Percentiles rank a stretch among this genome's conserved stretches.
These are phyloP conservation scores for Megaptera novaeangliae DNA, from an alignment of 2,113 vertebrate species.

Conservation along the genomic window DNA sequence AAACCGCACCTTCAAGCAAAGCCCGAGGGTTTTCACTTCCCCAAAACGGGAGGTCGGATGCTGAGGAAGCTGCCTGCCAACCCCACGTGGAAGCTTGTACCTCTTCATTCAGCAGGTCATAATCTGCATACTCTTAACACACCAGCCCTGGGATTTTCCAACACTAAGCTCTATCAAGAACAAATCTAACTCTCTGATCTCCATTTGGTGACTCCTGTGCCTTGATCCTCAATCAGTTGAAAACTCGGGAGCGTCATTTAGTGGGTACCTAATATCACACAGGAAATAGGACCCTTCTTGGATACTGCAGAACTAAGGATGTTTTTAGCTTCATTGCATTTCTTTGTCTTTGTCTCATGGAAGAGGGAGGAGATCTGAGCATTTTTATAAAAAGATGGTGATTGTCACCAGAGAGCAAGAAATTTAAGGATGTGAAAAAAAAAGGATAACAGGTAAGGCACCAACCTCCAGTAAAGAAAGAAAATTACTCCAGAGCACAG, in stretches of 20 bases:
- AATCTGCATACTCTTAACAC: not conserved
- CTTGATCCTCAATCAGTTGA: not conserved
- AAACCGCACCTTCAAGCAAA: not conserved
- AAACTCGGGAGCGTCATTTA: not conserved
- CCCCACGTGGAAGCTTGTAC: accelerated
- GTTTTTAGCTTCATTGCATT: not conserved
- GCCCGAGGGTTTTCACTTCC: not conserved
- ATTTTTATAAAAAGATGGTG: not conserved
- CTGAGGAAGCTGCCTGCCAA: not conserved
- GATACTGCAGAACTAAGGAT: not conserved
- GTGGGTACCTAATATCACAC: not conserved
- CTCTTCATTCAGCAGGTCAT: not conserved
- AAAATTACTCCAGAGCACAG: not conserved
- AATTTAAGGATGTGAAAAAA: not conserved
- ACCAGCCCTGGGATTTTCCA: not conserved
- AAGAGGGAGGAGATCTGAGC: not conserved
- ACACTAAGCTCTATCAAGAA: not conserved
- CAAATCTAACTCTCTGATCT: not conserved
- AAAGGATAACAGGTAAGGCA: not conserved
- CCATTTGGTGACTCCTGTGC: accelerated
- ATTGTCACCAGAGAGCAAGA: not conserved
- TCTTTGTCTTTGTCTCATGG: not conserved
- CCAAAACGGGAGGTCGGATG: not conserved
- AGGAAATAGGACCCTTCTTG: not conserved
- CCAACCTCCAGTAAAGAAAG: not conserved